Base-by-base conservation (phyloP, 1,140 invertebrate genomes). In the Papilio glaucus region DNA sequence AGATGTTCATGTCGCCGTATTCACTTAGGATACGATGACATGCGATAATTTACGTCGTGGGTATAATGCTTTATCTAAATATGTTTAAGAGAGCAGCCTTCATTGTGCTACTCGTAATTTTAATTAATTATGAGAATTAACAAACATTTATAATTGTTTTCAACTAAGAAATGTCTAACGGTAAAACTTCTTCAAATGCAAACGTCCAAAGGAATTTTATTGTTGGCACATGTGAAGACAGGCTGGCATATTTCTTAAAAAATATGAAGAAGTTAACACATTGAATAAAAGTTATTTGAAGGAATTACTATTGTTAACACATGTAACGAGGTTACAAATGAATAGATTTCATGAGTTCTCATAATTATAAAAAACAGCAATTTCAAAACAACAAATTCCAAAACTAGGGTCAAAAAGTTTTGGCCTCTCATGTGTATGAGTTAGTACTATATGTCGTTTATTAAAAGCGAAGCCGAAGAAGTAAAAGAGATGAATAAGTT, bases 151-250 rank as follows among this genome's bases (percentile, higher is more conserved):
- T n/a, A n/a, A n/a, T n/a, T n/a, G n/a, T n/a, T n/a, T n/a, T n/a
- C n/a, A n/a, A n/a, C n/a, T n/a, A n/a, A n/a, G n/a, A n/a, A n/a
- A n/a, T n/a, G n/a, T n/a, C n/a, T n/a, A n/a, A n/a, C n/a, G n/a
- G n/a, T n/a, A n/a, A n/a, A n/a, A n/a, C n/a, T n/a, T n/a, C 7
- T 45, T 18, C 7, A 1, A 45, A 45, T 45, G 42, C 15, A n/a
- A n/a, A n/a, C n/a, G n/a, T n/a, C n/a, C n/a, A n/a, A 45, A 15
- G 42, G 15, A 45, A 18, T 45, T 45, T 45, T 45, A 45, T 45
- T 18, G 18, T 45, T 15, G 15, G n/a, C 4, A 18, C 15, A 9
- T 13, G 2, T 13, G 18, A 4, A 15, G n/a, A 7, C 42, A 10
- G n/a, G n/a, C n/a, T 45, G 42, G 42, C 15, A 45, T n/a, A 5